A percentile compares a stretch with the other conserved stretches of the same genome.
Conservation (phyloP, 2,113 vertebrate genomes). For the Conger conger region DNA sequence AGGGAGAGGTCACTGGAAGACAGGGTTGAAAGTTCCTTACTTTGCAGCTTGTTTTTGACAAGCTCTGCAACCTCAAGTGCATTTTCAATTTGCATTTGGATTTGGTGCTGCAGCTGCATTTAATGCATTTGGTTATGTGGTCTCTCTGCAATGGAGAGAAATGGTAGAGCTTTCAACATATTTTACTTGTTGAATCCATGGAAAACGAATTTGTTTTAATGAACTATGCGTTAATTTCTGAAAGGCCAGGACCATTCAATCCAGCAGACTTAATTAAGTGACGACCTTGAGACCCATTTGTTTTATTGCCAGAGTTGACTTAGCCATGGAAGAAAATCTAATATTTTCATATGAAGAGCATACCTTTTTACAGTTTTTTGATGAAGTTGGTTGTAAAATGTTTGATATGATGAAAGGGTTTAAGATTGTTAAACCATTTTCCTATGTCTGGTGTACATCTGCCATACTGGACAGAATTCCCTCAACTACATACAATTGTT, state of each 20-base stretch:
- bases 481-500: not conserved
- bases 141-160: not conserved
- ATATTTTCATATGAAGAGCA: not conserved
- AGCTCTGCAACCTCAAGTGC: not conserved
- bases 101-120: not conserved
- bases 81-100: not conserved
- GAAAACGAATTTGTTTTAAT: too few relatives aligned
- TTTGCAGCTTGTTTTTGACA: slow-evolving; percentile 2
- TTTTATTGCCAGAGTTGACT: not conserved
- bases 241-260: not conserved
- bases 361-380: not conserved
- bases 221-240: too few relatives aligned
- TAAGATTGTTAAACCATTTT: not conserved
- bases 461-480: not conserved
- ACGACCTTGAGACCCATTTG: not conserved
- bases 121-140: slow-evolving; percentile 9
- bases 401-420: not conserved
- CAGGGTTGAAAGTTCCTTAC: slow-evolving; percentile 6
- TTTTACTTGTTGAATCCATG: too few relatives aligned
- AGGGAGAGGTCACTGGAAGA: not conserved
- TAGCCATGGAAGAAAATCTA: not conserved
- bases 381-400: not conserved
- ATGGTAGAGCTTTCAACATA: not conserved
- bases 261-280: not conserved
- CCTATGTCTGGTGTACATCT: not conserved